Conservation (phyloP, 2,113 vertebrate genomes). For the Corythornis vintsioides region DNA sequence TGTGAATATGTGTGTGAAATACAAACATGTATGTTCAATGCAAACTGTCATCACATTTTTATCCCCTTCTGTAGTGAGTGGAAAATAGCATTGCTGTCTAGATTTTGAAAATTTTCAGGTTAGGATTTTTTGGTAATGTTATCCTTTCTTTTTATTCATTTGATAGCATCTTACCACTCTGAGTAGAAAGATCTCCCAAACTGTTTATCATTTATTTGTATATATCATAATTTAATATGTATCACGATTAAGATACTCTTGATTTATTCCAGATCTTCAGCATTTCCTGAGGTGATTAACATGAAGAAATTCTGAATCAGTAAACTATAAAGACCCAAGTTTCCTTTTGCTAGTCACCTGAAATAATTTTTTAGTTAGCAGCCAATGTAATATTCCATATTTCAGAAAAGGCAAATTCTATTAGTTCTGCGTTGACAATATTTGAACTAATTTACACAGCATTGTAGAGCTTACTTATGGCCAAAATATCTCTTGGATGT, state of each 20-base stretch:
- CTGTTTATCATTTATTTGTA: background rate
- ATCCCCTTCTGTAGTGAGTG: accelerated
- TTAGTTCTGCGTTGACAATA: background rate
- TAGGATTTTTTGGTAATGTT: background rate
- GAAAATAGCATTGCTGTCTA: background rate
- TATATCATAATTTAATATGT: background rate
- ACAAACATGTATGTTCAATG: background rate
- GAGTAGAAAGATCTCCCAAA: background rate
- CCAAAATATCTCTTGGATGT: background rate
- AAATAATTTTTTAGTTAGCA: background rate
- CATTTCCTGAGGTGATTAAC: background rate
- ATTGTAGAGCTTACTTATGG: background rate
- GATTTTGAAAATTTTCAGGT: background rate
- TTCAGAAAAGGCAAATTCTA: background rate
- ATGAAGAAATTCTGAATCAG: background rate
- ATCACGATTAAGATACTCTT: background rate
- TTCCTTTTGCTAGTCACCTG: background rate
- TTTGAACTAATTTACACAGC: background rate
- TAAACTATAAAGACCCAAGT: background rate
- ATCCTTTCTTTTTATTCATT: background rate
- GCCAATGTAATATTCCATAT: background rate
- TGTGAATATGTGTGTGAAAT: background rate
- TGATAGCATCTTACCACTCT: background rate
- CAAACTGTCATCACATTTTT: background rate
- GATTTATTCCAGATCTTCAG: background rate